A percentile compares a stretch with the other conserved stretches of the same genome.
Conservation (phyloP, 2,888 invertebrate species). For the Stenichneumon culpator region DNA sequence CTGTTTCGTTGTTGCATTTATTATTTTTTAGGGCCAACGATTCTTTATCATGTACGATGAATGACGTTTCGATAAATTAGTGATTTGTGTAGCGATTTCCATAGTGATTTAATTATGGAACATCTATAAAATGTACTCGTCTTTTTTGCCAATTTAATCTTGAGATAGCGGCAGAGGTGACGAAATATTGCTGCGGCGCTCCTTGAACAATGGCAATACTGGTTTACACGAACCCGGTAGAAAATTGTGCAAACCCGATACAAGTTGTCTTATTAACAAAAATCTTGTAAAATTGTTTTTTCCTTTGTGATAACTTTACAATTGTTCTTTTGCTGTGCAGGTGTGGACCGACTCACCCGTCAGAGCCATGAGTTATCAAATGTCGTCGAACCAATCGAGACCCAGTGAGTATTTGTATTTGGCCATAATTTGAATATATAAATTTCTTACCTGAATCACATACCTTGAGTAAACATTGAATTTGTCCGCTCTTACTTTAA, state of each 20-base stretch:
- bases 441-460: background rate
- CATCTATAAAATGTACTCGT: too few species aligned
- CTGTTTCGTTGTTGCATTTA: background rate
- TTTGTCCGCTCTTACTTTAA: constrained; percentile 71
- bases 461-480: background rate
- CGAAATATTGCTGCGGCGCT: too few species aligned
- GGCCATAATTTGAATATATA: too few species aligned
- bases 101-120: background rate
- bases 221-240: too few species aligned
- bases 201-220: too few species aligned
- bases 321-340: constrained; percentile 84
- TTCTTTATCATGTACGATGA: background rate
- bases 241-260: too few species aligned
- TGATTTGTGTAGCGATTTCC: background rate
- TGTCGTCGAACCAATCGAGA: constrained; percentile 92
- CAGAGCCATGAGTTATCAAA: constrained; percentile 94
- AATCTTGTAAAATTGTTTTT: background rate
- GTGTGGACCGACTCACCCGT: constrained; percentile 89
- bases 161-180: too few species aligned
- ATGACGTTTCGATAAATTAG: background rate
- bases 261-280: too few species aligned
- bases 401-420: constrained; percentile 89
- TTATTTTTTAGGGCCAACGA: background rate
- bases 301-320: background rate
- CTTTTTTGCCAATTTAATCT: too few species aligned